phyloP scores from a whole-genome alignment of 2,113 vertebrate genomes.

The Psammodynastes pulverulentus region DNA sequence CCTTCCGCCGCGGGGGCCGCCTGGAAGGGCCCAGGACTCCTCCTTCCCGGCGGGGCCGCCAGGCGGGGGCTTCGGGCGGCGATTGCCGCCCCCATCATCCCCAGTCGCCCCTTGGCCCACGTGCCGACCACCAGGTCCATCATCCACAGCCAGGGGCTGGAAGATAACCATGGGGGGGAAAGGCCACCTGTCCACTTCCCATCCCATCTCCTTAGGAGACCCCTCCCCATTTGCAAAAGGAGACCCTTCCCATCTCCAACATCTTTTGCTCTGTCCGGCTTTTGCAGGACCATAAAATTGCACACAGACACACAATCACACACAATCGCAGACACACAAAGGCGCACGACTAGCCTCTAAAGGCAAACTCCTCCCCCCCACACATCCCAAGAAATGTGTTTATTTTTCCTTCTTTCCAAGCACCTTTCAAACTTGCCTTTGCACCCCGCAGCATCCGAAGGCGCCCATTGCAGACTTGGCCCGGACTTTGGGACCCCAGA shows the following conservation, averaged over 20 bases:
- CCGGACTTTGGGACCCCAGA: background rate
- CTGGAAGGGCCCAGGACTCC: background rate
- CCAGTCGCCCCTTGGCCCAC: background rate
- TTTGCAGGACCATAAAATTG: background rate
- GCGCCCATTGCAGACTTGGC: background rate
- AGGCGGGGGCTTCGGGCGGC: background rate
- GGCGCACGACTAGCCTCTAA: background rate
- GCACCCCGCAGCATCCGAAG: background rate
- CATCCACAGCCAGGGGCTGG: background rate
- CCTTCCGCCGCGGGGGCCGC: background rate
- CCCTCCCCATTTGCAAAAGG: background rate
- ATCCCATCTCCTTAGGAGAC: background rate
- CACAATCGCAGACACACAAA: background rate
- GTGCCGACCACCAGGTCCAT: background rate
- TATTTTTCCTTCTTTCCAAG: background rate
- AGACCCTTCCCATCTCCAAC: background rate
- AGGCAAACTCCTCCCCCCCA: no score
- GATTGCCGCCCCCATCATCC: background rate
- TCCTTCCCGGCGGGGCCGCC: background rate
- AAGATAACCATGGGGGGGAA: background rate
- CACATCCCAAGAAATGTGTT: background rate
- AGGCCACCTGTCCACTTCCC: background rate
- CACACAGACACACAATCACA: no score
- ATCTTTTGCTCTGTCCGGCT: background rate
- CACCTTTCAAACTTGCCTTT: background rate